Base-by-base conservation (phyloP, 2,113 vertebrate species). In the Lonchura striata region DNA sequence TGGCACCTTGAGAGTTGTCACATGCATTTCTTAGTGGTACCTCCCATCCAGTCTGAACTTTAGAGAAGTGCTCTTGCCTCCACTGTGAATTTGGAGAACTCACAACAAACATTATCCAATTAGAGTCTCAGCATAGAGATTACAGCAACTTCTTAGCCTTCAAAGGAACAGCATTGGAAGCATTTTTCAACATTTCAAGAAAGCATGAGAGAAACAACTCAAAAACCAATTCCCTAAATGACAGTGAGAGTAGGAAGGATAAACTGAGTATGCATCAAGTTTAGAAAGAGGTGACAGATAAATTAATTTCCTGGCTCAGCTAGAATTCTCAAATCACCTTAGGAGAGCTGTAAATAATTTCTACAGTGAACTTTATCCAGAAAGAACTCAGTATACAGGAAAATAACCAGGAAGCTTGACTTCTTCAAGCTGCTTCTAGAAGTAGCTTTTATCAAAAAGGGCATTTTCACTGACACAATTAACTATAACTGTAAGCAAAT, bases 221-320 rank as follows among this genome's bases (percentile, higher is more conserved):
- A n/a, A 83, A 88, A 82, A 15, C 8, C 39, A 94, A 42, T 77
- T 57, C 72, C 37, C 64, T 64, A 74, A 81, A 66, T 57, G 74
- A 95, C 37, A 74, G 31, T 28, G 60, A 63, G 9, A 64, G 21
- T 16, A 83, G 37, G n/a, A 83, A 88, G 59, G 35, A 77, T 77
- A 80, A 91, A 76, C 22, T 74, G 56, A 28, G 52, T 41, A 66
- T 37, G 25, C 46, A 86, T 69, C 49, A 83, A 86, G 59, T 77
- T 83, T 49, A 86, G 54, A 83, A 86, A 83, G 77, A 56, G n/a
- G 4, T 72, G 68, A 81, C 68, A 86, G 22, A 65, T 52, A 92
- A 85, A 95, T 93, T 95, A 79, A 88, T 82, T 71, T 94, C 57
- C 61, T 82, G 39, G 16, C 49, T 90, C 66, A 56, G 65, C 7